phyloP scores from a whole-genome alignment of 2,888 invertebrate species.

The Melipona beecheii region DNA sequence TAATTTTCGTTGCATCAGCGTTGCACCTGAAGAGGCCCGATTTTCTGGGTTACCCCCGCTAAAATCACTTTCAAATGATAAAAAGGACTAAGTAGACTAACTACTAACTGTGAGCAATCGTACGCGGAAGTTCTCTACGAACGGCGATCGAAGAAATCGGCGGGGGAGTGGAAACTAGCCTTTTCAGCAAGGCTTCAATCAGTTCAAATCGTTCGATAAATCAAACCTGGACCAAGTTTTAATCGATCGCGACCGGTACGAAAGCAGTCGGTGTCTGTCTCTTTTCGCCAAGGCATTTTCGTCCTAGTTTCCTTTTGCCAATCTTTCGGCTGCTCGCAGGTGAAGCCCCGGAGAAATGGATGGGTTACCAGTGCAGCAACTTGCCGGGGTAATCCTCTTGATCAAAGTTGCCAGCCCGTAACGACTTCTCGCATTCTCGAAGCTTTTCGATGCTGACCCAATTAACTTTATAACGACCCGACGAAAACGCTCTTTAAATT shows the following conservation, averaged over 20 bases:
- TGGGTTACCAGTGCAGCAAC: constrained; percentile 57
- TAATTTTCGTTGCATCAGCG: too few species aligned
- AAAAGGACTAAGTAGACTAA: not conserved
- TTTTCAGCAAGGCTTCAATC: constrained; percentile 59
- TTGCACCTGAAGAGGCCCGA: too few species aligned
- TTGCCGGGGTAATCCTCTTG: constrained; percentile 49
- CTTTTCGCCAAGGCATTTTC: constrained; percentile 3
- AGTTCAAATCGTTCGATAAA: constrained; percentile 71
- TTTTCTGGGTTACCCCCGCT: too few species aligned
- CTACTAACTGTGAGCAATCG: constrained; percentile 19
- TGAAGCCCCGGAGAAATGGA: constrained; percentile 46
- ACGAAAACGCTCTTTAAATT: constrained; percentile 42
- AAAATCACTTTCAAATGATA: too few species aligned
- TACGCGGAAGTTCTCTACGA: constrained; percentile 22
- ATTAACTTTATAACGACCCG: constrained; percentile 44
- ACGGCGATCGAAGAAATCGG: not conserved
- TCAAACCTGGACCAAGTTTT: constrained; percentile 69
- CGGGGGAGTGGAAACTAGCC: constrained; percentile 3
- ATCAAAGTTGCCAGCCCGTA: constrained; percentile 59
- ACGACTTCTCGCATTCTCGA: constrained; percentile 44
- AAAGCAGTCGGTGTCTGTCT: constrained; percentile 32
- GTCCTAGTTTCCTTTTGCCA: not conserved
- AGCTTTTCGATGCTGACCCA: constrained; percentile 32
- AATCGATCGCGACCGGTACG: constrained; percentile 65
- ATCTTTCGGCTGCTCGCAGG: not conserved